A percentile compares a stretch with the other conserved stretches of the same genome.
Evolutionary conservation across 2,888 invertebrate genomes (phyloP).

Genomic region (Lydus trimaculatus): DNA sequence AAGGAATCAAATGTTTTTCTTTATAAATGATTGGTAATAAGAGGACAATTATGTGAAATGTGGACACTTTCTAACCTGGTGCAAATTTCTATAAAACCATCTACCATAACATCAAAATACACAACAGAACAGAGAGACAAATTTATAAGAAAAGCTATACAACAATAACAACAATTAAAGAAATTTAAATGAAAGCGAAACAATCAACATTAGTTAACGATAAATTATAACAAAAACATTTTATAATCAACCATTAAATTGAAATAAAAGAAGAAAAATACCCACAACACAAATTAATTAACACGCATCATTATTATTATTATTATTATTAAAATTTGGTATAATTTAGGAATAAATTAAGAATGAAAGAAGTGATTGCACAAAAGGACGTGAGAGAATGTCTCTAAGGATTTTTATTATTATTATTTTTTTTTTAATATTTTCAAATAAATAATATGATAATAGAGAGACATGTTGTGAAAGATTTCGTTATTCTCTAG

Average conservation of each 20-base stretch:
- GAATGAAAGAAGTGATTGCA: background rate
- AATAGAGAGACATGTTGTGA: background rate
- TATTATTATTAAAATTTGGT: background rate
- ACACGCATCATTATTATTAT: background rate
- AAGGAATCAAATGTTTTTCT: too few relatives aligned
- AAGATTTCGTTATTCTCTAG: background rate
- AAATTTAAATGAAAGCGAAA: slow-evolving; percentile 1
- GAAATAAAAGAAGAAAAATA: background rate
- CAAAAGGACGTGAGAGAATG: slow-evolving; percentile 3
- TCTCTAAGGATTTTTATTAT: background rate
- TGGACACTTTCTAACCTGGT: background rate
- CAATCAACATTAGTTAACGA: background rate
- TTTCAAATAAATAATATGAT: background rate
- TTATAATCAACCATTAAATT: background rate
- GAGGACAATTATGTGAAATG: too few relatives aligned
- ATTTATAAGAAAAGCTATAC: background rate
- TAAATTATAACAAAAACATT: background rate
- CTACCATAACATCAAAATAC: background rate
- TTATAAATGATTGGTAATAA: too few relatives aligned
- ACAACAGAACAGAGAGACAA: too few relatives aligned
- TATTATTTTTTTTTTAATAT: background rate
- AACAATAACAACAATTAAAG: background rate
- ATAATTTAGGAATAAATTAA: background rate
- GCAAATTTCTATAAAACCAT: background rate
- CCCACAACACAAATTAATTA: background rate